Evolutionary conservation across 2,113 vertebrate genomes (phyloP).

Genomic region (Ophiodon elongatus): DNA sequence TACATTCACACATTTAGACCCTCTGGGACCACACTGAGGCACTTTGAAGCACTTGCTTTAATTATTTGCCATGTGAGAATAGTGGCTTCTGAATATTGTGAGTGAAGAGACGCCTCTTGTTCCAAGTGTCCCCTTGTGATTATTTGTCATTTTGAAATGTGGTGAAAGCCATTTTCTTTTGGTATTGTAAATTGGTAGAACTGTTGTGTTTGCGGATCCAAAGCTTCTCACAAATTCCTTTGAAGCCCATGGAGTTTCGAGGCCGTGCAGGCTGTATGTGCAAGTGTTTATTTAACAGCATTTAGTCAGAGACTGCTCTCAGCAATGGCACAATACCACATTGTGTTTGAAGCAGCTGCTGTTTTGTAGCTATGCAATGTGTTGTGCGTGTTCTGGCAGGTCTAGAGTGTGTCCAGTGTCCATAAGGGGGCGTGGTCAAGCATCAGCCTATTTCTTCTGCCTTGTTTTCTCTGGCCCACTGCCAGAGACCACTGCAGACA

Average conservation of each 20-base stretch:
- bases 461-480: conserved; percentile 56
- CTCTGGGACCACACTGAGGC: conserved; percentile 9
- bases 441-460: conserved; percentile 53
- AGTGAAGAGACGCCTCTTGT: conserved; percentile 16
- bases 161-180: neutral
- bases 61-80: conserved; percentile 37
- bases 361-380: conserved; percentile 6
- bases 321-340: neutral
- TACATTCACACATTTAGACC: conserved; percentile 7
- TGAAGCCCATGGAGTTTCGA: neutral
- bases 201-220: neutral
- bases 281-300: neutral
- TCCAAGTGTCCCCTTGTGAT: neutral
- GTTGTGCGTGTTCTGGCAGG: conserved; percentile 10
- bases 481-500: conserved; percentile 63
- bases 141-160: conserved; percentile 15
- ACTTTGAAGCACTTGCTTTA: conserved; percentile 13
- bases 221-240: neutral
- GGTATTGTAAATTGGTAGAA: neutral
- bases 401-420: conserved; percentile 47
- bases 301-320: conserved; percentile 6
- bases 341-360: conserved; percentile 37
- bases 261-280: neutral
- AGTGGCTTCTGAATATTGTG: conserved; percentile 9
- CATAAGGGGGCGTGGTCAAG: conserved; percentile 54